Base-by-base conservation (phyloP, 2,797 vertebrate species). In the Schizothorax lantsangensis region DNA sequence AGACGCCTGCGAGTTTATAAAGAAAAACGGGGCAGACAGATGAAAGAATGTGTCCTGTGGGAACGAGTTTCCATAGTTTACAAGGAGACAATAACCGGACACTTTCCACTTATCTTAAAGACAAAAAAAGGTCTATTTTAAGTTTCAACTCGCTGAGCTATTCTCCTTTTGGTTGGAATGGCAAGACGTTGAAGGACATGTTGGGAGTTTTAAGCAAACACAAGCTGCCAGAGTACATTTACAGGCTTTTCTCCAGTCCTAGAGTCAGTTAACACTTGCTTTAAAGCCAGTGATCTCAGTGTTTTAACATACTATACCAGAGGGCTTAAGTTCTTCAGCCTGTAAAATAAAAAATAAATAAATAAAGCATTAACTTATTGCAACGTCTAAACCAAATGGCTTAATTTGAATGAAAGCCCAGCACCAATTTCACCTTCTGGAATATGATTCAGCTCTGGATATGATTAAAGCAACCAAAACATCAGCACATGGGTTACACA, bases 161-260 rank as follows among this genome's bases (percentile, higher is more conserved):
- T 36, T 26, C 7, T 72, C 33, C 19, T 81, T 40, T 72, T 21
- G 38, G 36, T 47, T 15, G 38, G 54, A 74, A 83, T 64, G 82
- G 64, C 40, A 47, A 36, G 82, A 64, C 14, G 19, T 36, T 73
- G n/a, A 83, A 73, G 5, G 38, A 62, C 23, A 33, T 21, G 17
- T 57, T 57, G 21, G 38, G 38, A 73, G 54, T 36, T 83, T 73
- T 47, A 62, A 74, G 26, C 26, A 30, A 64, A 74, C 52, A 83
- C 40, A 36, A 47, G 43, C 40, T 74, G 36, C 69, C 43, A 72
- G 7, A 17, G 45, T 38, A 38, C 17, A 71, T 33, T 72, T 21
- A 33, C 36, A 83, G 36, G 14, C 5, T 82, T 72, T 82, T 49
- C 33, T 40, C 9, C 36, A 83, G 23, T 72, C 40, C 49, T 82